Conservation (phyloP, 2,888 invertebrate species). For the Cetonia aurata region DNA sequence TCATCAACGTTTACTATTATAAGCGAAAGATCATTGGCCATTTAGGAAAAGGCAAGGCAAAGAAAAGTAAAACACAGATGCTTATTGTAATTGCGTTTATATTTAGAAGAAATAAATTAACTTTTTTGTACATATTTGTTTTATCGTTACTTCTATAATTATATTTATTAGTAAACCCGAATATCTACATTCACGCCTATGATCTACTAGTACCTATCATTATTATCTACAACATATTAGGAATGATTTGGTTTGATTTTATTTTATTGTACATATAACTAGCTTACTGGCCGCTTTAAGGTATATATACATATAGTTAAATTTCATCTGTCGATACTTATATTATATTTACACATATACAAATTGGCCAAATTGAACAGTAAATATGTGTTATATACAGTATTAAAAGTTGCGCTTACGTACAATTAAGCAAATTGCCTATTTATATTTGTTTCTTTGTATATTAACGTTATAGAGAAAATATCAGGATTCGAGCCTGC, state of each 20-base stretch:
- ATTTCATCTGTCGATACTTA: background rate
- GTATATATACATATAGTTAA: background rate
- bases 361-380: conserved; percentile 15
- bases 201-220: too few species aligned
- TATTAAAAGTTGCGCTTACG: conserved; percentile 6
- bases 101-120: conserved; percentile 51
- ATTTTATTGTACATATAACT: conserved; percentile 11
- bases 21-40: too few species aligned
- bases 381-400: conserved; percentile 8
- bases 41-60: background rate
- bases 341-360: conserved; percentile 40
- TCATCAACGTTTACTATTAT: too few species aligned
- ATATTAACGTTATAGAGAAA: conserved; percentile 5
- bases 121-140: conserved; percentile 46
- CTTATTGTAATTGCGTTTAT: conserved; percentile 40
- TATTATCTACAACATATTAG: conserved; percentile 30
- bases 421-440: conserved; percentile 30
- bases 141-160: conserved; percentile 30
- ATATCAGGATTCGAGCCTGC: conserved; percentile 34
- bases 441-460: background rate
- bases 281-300: conserved; percentile 13
- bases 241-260: conserved; percentile 40
- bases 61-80: conserved; percentile 37
- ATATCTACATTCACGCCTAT: conserved; percentile 45
- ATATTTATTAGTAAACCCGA: conserved; percentile 44